Evolutionary conservation across 2,797 vertebrate species (phyloP).

Genomic region (Sebastes miniatus): DNA sequence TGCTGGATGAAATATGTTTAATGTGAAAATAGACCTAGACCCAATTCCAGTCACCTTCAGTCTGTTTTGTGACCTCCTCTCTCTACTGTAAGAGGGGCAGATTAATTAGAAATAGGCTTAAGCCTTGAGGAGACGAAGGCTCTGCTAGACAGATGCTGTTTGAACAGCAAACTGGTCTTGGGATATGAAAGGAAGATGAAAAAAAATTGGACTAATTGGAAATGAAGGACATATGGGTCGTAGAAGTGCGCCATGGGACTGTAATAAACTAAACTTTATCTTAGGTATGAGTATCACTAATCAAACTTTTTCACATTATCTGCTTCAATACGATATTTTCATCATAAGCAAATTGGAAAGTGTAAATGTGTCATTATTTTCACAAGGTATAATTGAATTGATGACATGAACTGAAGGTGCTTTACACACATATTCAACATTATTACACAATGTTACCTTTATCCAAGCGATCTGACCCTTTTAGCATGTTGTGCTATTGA

Average conservation of each 20-base stretch:
- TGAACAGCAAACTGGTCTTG: slow-evolving; percentile 54
- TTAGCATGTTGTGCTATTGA: neutral
- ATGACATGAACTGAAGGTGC: neutral
- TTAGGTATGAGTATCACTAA: neutral
- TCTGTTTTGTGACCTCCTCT: slow-evolving; percentile 38
- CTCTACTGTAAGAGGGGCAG: slow-evolving; percentile 33
- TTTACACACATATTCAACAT: neutral
- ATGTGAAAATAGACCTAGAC: slow-evolving; percentile 19
- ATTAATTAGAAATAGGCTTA: slow-evolving; percentile 62
- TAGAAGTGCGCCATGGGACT: neutral
- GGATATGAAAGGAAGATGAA: slow-evolving; percentile 56
- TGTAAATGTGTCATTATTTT: neutral
- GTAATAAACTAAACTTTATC: slow-evolving; percentile 17
- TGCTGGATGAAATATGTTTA: slow-evolving; percentile 11
- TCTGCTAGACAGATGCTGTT: slow-evolving; percentile 56
- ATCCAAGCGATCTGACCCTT: neutral
- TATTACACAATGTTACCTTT: neutral
- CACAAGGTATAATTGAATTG: neutral
- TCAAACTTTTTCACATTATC: neutral
- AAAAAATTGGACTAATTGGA: slow-evolving; percentile 55
- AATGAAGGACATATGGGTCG: slow-evolving; percentile 56
- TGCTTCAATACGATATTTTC: neutral
- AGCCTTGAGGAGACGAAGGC: slow-evolving; percentile 47
- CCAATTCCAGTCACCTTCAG: slow-evolving; percentile 43
- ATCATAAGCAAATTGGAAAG: neutral